phyloP scores from a whole-genome alignment of 2,113 vertebrate genomes.

The Rhabdornis inornatus region DNA sequence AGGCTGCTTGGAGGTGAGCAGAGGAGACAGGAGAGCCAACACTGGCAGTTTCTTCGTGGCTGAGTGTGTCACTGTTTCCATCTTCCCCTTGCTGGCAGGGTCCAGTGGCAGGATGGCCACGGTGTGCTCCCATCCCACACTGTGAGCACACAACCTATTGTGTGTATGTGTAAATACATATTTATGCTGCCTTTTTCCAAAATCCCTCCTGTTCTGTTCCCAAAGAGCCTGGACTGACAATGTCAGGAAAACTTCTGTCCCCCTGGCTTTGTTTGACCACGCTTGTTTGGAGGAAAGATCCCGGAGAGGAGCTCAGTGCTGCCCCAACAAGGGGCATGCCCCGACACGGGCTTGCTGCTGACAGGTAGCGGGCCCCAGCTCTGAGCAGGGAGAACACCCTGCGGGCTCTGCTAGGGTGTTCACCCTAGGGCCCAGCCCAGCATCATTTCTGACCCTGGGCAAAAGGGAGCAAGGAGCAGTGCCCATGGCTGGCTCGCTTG shows the following conservation, averaged over 20 bases:
- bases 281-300: constrained; percentile 3
- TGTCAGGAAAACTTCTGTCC: constrained; percentile 10
- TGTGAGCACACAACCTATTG: neutral
- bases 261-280: neutral
- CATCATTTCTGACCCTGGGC: rapidly evolving
- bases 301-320: neutral
- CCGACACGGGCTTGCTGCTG: neutral
- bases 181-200: constrained; percentile 7
- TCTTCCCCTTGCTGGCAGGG: neutral
- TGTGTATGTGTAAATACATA: neutral
- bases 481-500: rapidly evolving
- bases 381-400: neutral
- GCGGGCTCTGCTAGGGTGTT: neutral
- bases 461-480: neutral
- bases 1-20: neutral
- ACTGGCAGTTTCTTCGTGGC: neutral
- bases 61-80: neutral
- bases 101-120: rapidly evolving
- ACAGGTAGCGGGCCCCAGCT: neutral
- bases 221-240: neutral
- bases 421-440: neutral
- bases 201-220: neutral
- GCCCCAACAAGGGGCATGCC: neutral
- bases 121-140: neutral
- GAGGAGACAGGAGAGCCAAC: rapidly evolving